These are phyloP conservation scores for Pedionomus torquatus DNA, from an alignment of 2,113 vertebrate species.

Conservation along the genomic window DNA sequence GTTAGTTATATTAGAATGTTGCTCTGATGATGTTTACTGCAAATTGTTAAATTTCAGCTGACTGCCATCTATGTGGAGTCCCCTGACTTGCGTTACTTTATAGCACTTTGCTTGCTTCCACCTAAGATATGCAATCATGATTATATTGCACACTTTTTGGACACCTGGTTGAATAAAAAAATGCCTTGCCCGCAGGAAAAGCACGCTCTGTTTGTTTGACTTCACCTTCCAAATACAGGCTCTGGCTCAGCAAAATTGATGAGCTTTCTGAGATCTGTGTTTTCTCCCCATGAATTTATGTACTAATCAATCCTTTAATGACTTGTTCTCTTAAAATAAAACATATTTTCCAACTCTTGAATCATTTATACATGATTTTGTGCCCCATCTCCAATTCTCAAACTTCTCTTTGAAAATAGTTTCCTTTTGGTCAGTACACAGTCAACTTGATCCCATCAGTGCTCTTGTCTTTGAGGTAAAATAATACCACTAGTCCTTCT, in stretches of 20 bases:
- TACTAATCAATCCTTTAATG: background rate
- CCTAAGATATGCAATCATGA: background rate
- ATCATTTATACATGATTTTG: background rate
- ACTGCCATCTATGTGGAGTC: background rate
- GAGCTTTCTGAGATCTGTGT: background rate
- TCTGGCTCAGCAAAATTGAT: background rate
- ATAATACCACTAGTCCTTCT: background rate
- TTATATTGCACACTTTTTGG: background rate
- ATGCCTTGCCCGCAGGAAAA: background rate
- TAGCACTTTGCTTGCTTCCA: background rate
- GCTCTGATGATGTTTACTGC: background rate
- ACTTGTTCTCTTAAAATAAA: background rate
- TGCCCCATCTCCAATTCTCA: background rate
- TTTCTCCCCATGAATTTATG: background rate
- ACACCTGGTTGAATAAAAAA: background rate
- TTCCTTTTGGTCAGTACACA: background rate
- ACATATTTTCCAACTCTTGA: background rate
- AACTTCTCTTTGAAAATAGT: background rate
- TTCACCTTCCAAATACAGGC: background rate
- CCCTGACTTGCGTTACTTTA: background rate
- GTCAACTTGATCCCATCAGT: background rate
- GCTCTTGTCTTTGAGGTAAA: background rate
- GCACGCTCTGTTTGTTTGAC: background rate
- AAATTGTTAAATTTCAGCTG: background rate
- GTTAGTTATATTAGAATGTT: background rate